These are phyloP conservation scores for Emydocephalus ijimae DNA, from an alignment of 2,113 vertebrate genomes.

Conservation along the genomic window DNA sequence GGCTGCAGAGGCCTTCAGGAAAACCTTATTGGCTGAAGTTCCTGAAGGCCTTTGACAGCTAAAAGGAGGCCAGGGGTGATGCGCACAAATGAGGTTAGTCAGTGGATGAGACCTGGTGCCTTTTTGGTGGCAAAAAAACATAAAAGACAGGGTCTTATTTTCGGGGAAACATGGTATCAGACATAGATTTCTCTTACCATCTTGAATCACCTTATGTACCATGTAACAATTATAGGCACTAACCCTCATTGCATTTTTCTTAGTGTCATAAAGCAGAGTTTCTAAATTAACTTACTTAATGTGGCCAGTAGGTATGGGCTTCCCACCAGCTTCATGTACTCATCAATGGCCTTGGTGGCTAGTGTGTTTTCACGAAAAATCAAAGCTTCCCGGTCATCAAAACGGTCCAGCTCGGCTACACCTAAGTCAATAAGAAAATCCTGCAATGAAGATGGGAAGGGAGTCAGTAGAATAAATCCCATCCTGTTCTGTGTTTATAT, in stretches of 20 bases:
- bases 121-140: too few species aligned
- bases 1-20: too few species aligned
- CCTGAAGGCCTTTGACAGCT: too few species aligned
- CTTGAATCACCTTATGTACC: background rate
- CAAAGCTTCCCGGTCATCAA: constrained; percentile 83
- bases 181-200: background rate
- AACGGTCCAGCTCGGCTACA: constrained; percentile 80
- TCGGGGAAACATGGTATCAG: background rate
- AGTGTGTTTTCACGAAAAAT: constrained; percentile 95
- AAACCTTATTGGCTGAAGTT: too few species aligned
- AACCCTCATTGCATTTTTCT: background rate
- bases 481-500: background rate
- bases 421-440: constrained; percentile 88
- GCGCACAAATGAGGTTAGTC: too few species aligned
- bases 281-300: constrained; percentile 71
- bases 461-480: background rate
- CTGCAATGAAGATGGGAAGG: constrained; percentile 53
- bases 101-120: too few species aligned
- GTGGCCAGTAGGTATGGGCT: constrained; percentile 91
- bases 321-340: constrained; percentile 97
- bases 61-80: too few species aligned
- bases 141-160: too few species aligned
- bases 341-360: constrained; percentile 94
- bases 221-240: background rate
- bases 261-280: too few species aligned